Evolutionary conservation across 1,140 invertebrate genomes (phyloP).

Genomic region (Drosophila nasuta): DNA sequence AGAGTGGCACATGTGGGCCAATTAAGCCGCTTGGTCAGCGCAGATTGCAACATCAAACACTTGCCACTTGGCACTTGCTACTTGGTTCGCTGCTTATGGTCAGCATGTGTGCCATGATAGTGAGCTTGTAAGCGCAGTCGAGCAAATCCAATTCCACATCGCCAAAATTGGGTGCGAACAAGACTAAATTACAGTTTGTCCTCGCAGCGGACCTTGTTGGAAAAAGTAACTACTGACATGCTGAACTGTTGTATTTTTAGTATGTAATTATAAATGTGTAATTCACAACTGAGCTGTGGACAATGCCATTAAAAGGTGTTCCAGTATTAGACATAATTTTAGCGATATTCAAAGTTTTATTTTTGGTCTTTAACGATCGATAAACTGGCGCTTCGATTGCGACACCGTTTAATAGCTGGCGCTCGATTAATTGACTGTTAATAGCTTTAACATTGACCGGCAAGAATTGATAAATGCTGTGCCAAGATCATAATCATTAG

Average conservation of each 20-base stretch:
- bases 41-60: conserved; percentile 26
- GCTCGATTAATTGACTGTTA: conserved; percentile 40
- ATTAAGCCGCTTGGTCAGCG: conserved; percentile 25
- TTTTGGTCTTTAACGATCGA: conserved; percentile 32
- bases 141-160: conserved; percentile 20
- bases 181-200: conserved; percentile 24
- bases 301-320: background rate
- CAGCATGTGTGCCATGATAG: conserved; percentile 54
- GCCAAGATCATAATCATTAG: conserved; percentile 67
- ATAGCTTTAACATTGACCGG: conserved; percentile 60
- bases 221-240: conserved; percentile 9
- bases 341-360: background rate
- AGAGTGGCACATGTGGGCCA: conserved; percentile 52
- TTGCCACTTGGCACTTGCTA: conserved; percentile 15
- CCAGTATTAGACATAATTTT: background rate
- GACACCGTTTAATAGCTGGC: conserved; percentile 31
- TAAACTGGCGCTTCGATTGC: conserved; percentile 14
- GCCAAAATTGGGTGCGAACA: conserved; percentile 13
- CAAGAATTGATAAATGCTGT: conserved; percentile 46
- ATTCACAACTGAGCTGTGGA: conserved; percentile 4
- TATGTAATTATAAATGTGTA: conserved; percentile 5
- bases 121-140: conserved; percentile 58
- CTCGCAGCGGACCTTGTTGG: conserved; percentile 34
- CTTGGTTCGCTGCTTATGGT: conserved; percentile 16
- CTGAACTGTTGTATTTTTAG: conserved; percentile 1